Base-by-base conservation (phyloP, 37 sponge, comb jelly and placozoan species). In the Diacarnus erythraeanus region DNA sequence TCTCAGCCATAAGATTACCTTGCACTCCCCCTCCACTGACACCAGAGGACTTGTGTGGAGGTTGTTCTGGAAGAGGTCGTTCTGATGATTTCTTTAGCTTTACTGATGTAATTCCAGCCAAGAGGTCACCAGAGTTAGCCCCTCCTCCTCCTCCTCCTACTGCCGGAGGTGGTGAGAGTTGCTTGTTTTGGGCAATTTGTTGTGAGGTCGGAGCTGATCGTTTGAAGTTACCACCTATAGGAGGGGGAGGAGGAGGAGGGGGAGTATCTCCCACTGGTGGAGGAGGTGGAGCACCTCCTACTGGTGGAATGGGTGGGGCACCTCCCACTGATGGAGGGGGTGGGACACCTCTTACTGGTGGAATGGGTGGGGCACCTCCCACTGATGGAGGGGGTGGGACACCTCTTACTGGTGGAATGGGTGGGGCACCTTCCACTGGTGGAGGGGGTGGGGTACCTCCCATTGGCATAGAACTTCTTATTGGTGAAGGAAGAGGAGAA, bases 181-280 rank as follows among this genome's bases (percentile, higher is more conserved):
- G 4, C n/a, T 5, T 6, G 6, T 63, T 4, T 63, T 23, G 64
- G 26, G 20, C 22, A 36, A 6, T 15, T 12, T 12, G 51, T 12
- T 47, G 10, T 41, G 75, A 74, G 29, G 75, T 27, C 3, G 75
- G 57, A 33, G 75, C 54, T 56, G 56, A n/a, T 15, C 5, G n/a
- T n/a, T 63, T 4, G 8, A 17, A 10, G 26, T 15, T 31, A 26
- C 27, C 75, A 18, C 58, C 56, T 38, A 42, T 23, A 38, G 70
- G 57, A 29, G 76, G 76, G 30, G 76, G 65, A 38, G 64, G 66
- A 64, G 84, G 51, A 64, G 77, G 77, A 47, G 76, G 65, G 17
- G 74, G 74, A 15, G 73, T 35, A 56, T 22, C 40, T 75, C 26
- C 33, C 47, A 4, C 23, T 26, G 72, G 36, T 29, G 72, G 30